A percentile compares a stretch with the other conserved stretches of the same genome.
phyloP scores from a whole-genome alignment of 2,797 vertebrate genomes.

The Eulemur coronatus region DNA sequence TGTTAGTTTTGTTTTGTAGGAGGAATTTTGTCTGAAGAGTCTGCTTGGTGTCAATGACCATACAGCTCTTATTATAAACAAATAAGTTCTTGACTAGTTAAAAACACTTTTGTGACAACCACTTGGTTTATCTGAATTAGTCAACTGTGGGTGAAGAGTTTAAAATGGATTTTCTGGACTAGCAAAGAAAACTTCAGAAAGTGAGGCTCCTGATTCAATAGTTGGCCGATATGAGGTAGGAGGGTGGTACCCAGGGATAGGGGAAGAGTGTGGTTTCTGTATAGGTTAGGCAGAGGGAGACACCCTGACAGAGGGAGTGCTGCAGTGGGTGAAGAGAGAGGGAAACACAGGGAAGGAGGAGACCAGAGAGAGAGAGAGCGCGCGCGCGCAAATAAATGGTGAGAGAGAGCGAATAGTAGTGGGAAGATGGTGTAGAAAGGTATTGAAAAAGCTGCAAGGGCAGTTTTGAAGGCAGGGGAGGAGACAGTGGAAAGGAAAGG shows the following conservation, averaged over 20 bases:
- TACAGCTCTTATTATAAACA: not conserved
- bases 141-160: not conserved
- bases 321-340: not conserved
- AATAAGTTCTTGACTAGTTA: conserved; percentile 11
- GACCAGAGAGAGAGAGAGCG: not conserved
- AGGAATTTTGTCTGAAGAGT: conserved; percentile 28
- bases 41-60: not conserved
- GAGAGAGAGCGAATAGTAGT: not conserved
- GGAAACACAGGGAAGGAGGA: not conserved
- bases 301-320: not conserved
- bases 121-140: not conserved
- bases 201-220: not conserved
- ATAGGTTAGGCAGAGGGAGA: not conserved
- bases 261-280: not conserved
- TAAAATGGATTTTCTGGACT: conserved; percentile 32
- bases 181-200: not conserved
- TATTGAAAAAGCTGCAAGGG: not conserved
- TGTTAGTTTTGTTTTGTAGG: conserved; percentile 20
- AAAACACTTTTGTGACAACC: not conserved
- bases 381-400: not conserved
- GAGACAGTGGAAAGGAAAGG: not conserved
- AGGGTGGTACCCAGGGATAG: not conserved
- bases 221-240: not conserved
- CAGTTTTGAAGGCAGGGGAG: not conserved
- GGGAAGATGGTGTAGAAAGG: not conserved